Percentiles rank a stretch among this genome's conserved stretches.
These are phyloP conservation scores for Poecile montanus DNA, from an alignment of 2,797 vertebrate species.

Conservation along the genomic window DNA sequence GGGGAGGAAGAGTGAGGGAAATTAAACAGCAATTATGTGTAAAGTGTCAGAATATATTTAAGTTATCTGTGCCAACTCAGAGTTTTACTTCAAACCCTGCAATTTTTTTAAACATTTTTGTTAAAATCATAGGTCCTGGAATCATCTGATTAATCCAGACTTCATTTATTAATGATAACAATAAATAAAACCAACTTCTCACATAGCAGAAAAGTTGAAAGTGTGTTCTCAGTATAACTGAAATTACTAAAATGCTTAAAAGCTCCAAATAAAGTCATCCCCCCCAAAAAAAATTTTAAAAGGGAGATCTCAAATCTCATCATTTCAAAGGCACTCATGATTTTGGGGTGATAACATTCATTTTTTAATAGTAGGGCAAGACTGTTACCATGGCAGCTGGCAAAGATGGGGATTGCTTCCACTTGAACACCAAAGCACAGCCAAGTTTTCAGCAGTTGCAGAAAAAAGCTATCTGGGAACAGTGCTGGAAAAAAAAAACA, in stretches of 20 bases:
- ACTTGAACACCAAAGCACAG: constrained; percentile 35
- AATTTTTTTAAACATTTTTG: background rate
- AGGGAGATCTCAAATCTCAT: background rate
- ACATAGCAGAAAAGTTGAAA: background rate
- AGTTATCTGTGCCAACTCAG: background rate
- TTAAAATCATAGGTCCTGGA: background rate
- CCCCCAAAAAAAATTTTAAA: background rate
- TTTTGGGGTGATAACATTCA: background rate
- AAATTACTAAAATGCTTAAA: background rate
- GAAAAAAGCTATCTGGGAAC: constrained; percentile 20
- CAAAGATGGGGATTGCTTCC: constrained; percentile 34
- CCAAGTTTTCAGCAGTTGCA: constrained; percentile 49
- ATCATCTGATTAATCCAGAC: background rate
- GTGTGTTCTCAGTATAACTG: background rate
- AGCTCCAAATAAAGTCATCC: background rate
- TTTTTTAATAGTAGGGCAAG: background rate
- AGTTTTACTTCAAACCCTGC: background rate
- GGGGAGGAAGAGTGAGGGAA: background rate
- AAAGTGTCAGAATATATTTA: constrained; percentile 15
- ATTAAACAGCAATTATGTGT: background rate
- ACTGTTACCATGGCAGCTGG: constrained; percentile 56
- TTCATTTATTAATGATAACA: background rate
- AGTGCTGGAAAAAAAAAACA: background rate
- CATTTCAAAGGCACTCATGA: background rate
- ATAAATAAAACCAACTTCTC: background rate